Evolutionary conservation across 2,113 vertebrate genomes (phyloP), one percentile per base, ranked within the genome.

Genomic region (Mohoua ochrocephala): DNA sequence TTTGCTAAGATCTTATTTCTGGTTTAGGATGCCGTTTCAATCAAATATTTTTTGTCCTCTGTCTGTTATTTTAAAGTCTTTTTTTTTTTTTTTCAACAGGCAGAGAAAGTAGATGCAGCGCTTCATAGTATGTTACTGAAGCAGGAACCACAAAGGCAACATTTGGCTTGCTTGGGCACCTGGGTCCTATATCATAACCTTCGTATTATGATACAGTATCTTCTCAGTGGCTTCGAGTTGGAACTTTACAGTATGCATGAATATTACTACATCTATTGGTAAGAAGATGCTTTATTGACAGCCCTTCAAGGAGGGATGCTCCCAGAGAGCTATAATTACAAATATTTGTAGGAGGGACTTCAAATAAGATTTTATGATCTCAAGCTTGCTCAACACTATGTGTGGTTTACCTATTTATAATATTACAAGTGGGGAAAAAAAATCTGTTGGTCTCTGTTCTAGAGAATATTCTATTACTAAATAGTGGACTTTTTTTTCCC

Each of bases 201-300:
- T 91, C 98, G 99, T 60, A 99, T 99, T 95, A 99, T 99, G 99
- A 99, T 99, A 97, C 99, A 99, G 86, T 99, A 99, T 98, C 98
- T 99, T 94, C 98, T 99, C 92, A 99, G 99, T 74, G 99, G 99
- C 95, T 99, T 99, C 87, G 99, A 99, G 91, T 97, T 99, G 96
- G 99, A 99, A 91, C 99, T 99, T 49, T 99, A 99, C 97, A 99
- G 99, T 97, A 99, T 99, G 99, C 99, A 99, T 30, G 99, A 99
- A 81, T 99, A 99, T 96, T 99, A 99, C 97, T 99, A 99, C 98
- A 99, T 99, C 94, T 99, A 99, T 97, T 99, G 99, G 99, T 99
- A 97, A 98, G 98, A 94, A 52, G 21, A 39, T 19, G 33, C 11
- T 68, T 68, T 61, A 20, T 56, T 82, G 44, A 33, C 19, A 69